A percentile compares a stretch with the other conserved stretches of the same genome.
phyloP scores from a whole-genome alignment of 2,113 vertebrate genomes.

The Halcyon malimbica region DNA sequence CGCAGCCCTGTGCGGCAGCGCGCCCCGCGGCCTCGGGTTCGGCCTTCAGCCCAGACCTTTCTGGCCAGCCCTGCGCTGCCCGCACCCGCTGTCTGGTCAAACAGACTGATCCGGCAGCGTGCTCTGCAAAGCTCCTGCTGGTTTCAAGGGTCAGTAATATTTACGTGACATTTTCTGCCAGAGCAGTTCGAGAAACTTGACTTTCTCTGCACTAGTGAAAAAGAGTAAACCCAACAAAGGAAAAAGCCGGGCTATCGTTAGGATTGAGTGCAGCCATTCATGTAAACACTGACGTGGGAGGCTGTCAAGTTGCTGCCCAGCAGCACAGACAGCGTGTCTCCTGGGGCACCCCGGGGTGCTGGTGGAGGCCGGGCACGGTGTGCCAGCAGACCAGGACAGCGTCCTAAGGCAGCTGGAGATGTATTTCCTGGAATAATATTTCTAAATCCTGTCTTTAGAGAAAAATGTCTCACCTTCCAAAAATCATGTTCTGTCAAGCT shows the following conservation, averaged over 20 bases:
- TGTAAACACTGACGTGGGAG: neutral
- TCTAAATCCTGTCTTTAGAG: neutral
- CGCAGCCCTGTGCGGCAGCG: fast-evolving
- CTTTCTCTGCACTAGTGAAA: neutral
- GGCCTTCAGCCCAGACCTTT: neutral
- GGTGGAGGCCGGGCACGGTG: fast-evolving
- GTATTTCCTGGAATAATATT: neutral
- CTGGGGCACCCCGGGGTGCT: fast-evolving
- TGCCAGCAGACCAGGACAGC: neutral
- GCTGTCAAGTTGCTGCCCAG: neutral
- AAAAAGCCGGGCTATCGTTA: neutral
- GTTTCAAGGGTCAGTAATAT: neutral
- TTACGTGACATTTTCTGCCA: constrained; percentile 43
- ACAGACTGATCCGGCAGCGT: neutral
- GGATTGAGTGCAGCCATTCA: neutral
- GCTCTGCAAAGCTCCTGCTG: neutral
- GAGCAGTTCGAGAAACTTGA: neutral
- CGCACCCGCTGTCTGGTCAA: neutral
- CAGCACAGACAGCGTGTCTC: neutral
- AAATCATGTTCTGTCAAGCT: neutral
- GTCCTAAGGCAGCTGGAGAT: neutral
- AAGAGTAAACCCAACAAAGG: neutral
- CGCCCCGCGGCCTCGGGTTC: fast-evolving
- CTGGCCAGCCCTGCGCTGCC: no score
- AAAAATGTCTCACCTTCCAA: neutral